Base-by-base conservation (phyloP, 2,113 vertebrate genomes). In the Scalopus aquaticus region DNA sequence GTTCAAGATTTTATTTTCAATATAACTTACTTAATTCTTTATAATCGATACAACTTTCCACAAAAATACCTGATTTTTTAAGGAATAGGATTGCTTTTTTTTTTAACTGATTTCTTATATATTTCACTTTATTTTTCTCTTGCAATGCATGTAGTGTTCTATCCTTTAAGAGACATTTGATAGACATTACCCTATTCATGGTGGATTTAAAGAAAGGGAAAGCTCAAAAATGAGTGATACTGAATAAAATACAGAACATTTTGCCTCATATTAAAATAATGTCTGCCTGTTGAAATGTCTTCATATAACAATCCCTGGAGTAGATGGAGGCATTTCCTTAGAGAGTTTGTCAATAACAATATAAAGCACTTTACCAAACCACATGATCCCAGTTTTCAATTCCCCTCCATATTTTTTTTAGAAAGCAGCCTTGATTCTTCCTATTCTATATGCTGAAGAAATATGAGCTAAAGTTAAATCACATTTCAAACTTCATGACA, bases 201-300 rank as follows among this genome's bases (percentile, higher is more conserved):
- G 60, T 90, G 86, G 3, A 74, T 89, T 90, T 96, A 94, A 86
- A 82, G 17, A 62, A 88, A 96, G 4, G 1, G 0, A 88, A 91
- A 94, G 62, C 87, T 96, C 28, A 9, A 96, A 86, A 60, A 72
- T 92, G 28, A 51, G 67, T 86, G 85, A 92, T 44, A 62, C 92
- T 67, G n/a, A 60, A 35, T 89, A 78, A 96, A 32, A 88, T n/a
- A n/a, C 90, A 94, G n/a, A 81, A 64, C 10, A 46, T 51, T 58
- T 88, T 89, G 3, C 78, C 64, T 65, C 78, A 79, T 95, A 49
- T 90, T 22, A 78, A 96, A 98, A 84, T 79, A 86, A 94, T 44
- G 11, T 72, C 70, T 76, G n/a, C 22, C 32, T 74, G 54, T 8
- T 82, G 74, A 86, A 93, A 79, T 91, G 9, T 58, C 39, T 95